Evolutionary conservation across 2,888 invertebrate genomes (phyloP), one percentile per base, ranked within the genome.

Genomic region (Lymantria monacha): DNA sequence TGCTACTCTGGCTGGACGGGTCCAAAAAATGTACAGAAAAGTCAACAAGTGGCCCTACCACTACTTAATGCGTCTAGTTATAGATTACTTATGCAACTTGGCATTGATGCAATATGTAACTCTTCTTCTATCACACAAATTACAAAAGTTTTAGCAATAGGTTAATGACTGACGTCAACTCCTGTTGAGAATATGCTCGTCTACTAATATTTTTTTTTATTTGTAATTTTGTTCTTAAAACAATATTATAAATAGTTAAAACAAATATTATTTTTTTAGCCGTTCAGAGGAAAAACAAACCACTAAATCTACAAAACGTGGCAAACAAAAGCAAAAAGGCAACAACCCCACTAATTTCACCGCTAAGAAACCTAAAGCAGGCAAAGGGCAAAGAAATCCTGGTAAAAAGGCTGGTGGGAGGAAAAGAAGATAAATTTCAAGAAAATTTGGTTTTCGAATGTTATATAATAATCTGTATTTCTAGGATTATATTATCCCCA

Each of bases 321-420:
- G 83, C 53, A 81, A 71, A 74, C 78, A 70, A 12, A 85, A 82
- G 66, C 75, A 59, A 40, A 86, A 85, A 48, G 87, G 83, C 50
- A 80, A 72, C 9, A 87, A 88, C 57, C 70, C 79, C 9, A 85
- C 85, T 0, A 90, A 90, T 53, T 89, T 90, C 69, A 72, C 87
- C 10, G 87, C 87, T 0, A 90, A 90, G 69, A 88, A 96, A 77
- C 95, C 96, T 0, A 95, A 95, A 74, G 94, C 92, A 44, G 94
- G 94, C 10, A 93, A 93, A 69, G 95, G 95, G 9, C 92, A 94
- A 65, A 89, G 95, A 57, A 94, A 95, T 74, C 93, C 94, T 0
- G 93, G 92, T 59, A 94, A 93, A 74, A 93, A 93, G 67, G 75
- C 74, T 65, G 91, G 92, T n/a, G 95, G 96, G 1, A 93, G 95